A percentile compares a stretch with the other conserved stretches of the same genome.
These are phyloP conservation scores for Cygnus buccinator DNA, from an alignment of 2,113 vertebrate genomes.

Conservation along the genomic window DNA sequence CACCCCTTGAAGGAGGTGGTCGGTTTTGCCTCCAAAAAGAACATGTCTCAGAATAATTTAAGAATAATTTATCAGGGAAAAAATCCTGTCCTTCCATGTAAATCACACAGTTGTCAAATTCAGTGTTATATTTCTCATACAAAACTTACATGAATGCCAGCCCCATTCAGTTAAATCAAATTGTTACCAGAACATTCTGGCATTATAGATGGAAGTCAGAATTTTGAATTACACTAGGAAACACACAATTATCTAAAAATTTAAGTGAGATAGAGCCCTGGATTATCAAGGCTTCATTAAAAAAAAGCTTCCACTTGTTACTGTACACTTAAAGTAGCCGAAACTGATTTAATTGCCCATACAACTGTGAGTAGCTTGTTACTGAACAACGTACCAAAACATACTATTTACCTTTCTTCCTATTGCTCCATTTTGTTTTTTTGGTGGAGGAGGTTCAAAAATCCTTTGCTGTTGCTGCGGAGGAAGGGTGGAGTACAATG, in stretches of 20 bases:
- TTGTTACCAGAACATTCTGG: background rate
- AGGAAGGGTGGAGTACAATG: slow-evolving; percentile 94
- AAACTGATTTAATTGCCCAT: background rate
- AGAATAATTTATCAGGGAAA: background rate
- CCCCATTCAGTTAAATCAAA: background rate
- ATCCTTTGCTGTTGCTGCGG: slow-evolving; percentile 96
- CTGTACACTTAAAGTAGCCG: background rate
- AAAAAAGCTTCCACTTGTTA: background rate
- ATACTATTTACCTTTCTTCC: slow-evolving; percentile 88
- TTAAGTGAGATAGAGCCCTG: background rate
- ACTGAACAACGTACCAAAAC: background rate
- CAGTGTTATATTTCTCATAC: background rate
- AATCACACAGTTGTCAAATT: background rate
- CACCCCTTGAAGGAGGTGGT: rapidly evolving
- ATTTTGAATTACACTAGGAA: background rate
- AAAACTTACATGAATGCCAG: background rate
- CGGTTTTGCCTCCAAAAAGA: background rate
- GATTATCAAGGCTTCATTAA: background rate
- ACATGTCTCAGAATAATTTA: background rate
- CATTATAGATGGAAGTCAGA: background rate
- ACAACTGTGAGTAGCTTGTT: background rate
- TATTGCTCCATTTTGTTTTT: slow-evolving; percentile 92
- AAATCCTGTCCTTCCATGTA: background rate
- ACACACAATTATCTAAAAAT: background rate
- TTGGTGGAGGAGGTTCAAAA: slow-evolving; percentile 95